phyloP scores from a whole-genome alignment of 1,140 invertebrate genomes.

The Heliconius melpomene region DNA sequence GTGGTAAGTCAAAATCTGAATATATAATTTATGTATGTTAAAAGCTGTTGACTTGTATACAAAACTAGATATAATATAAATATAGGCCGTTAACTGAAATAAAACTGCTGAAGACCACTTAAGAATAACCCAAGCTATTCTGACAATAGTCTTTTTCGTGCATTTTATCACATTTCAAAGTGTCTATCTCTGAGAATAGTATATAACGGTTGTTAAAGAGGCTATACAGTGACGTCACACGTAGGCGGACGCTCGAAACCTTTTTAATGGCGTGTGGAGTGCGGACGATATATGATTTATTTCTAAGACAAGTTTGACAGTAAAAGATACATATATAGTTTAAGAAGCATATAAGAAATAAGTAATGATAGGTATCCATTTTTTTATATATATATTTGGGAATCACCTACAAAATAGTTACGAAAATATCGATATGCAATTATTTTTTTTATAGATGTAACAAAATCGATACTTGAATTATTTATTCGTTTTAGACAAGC shows the following conservation, averaged over 20 bases:
- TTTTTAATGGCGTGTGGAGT: slow-evolving; percentile 36
- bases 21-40: background rate
- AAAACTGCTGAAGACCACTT: slow-evolving; percentile 1
- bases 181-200: slow-evolving; percentile 31
- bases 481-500: too few species aligned
- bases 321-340: background rate
- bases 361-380: background rate
- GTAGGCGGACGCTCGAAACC: slow-evolving; percentile 32
- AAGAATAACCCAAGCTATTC: slow-evolving; percentile 26
- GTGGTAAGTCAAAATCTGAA: background rate
- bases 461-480: too few species aligned
- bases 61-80: background rate
- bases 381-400: background rate
- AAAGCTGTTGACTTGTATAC: background rate
- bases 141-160: slow-evolving; percentile 39
- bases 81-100: background rate
- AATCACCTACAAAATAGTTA: too few species aligned
- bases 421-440: too few species aligned
- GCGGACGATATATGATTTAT: slow-evolving; percentile 21
- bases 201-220: slow-evolving; percentile 13
- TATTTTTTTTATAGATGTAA: too few species aligned
- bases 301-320: background rate
- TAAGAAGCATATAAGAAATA: background rate
- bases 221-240: slow-evolving; percentile 40
- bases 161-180: slow-evolving; percentile 47